Evolutionary conservation across 2,888 invertebrate genomes (phyloP).

Genomic region (Taenaris catops): DNA sequence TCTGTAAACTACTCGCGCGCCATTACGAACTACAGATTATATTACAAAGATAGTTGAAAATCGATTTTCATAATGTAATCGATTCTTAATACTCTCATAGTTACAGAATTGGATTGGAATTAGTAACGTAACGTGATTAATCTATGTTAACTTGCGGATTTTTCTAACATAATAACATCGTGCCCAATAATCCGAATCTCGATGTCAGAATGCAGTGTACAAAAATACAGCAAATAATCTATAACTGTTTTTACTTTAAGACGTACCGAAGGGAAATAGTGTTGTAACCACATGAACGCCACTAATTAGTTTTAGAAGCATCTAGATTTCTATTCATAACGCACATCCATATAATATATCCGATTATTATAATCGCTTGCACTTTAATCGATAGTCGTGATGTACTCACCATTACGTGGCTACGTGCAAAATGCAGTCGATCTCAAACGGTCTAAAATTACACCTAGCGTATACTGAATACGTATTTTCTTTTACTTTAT

Average conservation of each 20-base stretch:
- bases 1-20: slow-evolving; percentile 25
- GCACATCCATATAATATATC: slow-evolving; percentile 55
- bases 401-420: slow-evolving; percentile 18
- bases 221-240: slow-evolving; percentile 63
- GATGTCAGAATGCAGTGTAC: slow-evolving; percentile 39
- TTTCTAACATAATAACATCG: slow-evolving; percentile 15
- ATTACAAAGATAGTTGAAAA: slow-evolving; percentile 14
- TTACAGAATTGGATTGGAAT: slow-evolving; percentile 24
- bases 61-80: slow-evolving; percentile 14
- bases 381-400: slow-evolving; percentile 21
- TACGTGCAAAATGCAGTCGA: slow-evolving; percentile 32
- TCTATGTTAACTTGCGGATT: slow-evolving; percentile 6
- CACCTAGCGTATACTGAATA: slow-evolving; percentile 76
- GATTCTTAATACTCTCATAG: slow-evolving; percentile 15
- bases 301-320: slow-evolving; percentile 59
- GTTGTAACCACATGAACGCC: slow-evolving; percentile 47
- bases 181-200: slow-evolving; percentile 15
- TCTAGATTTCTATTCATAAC: slow-evolving; percentile 63
- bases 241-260: slow-evolving; percentile 38
- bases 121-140: slow-evolving; percentile 14
- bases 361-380: slow-evolving; percentile 25
- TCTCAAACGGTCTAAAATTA: slow-evolving; percentile 46
- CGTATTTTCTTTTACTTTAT: slow-evolving; percentile 59
- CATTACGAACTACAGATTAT: slow-evolving; percentile 16
- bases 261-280: slow-evolving; percentile 39